Evolutionary conservation across 2,113 vertebrate genomes (phyloP).

Genomic region (Entosphenus tridentatus): DNA sequence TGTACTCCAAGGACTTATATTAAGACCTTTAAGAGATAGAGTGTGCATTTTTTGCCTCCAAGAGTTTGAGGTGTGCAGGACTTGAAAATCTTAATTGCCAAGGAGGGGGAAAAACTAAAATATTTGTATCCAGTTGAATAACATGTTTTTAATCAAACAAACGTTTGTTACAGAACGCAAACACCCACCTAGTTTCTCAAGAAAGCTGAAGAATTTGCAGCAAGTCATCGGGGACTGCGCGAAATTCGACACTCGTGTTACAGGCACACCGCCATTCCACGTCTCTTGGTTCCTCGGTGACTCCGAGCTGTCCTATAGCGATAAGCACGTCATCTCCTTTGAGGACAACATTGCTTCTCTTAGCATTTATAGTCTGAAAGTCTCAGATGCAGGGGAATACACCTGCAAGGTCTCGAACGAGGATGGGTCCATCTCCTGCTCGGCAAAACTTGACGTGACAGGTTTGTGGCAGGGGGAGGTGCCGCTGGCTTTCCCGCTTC

Average conservation of each 20-base stretch:
- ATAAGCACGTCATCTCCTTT: constrained; percentile 1
- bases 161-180: neutral
- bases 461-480: neutral
- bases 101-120: too few species aligned
- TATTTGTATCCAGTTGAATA: too few species aligned
- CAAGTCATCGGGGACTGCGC: neutral
- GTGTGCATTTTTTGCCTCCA: too few species aligned
- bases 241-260: neutral
- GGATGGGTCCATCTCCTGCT: neutral
- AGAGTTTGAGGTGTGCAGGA: too few species aligned
- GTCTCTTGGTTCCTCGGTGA: neutral
- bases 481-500: too few species aligned
- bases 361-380: neutral
- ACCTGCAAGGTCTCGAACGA: neutral
- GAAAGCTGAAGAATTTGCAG: neutral
- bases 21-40: too few species aligned
- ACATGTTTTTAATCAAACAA: too few species aligned
- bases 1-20: too few species aligned
- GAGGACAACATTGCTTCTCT: neutral
- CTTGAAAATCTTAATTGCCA: too few species aligned
- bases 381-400: neutral
- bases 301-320: neutral
- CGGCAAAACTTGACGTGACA: neutral
- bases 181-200: constrained; percentile 2
- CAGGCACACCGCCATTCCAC: constrained; percentile 2